phyloP scores from a whole-genome alignment of 1,140 invertebrate species.

The Lysiphlebus fabarum region DNA sequence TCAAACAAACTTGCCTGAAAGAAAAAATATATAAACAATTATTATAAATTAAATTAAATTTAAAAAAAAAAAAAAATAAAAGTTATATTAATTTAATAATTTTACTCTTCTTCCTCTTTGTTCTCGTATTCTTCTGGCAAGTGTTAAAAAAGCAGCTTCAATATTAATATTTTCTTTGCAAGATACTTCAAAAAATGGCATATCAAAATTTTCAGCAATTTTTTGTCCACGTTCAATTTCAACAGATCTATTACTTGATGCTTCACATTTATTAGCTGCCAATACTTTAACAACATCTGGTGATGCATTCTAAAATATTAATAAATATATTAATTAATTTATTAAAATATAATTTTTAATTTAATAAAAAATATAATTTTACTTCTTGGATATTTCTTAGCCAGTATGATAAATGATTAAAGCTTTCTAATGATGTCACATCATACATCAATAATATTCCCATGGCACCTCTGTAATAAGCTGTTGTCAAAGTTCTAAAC shows the following conservation, averaged over 20 bases:
- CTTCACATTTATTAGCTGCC: slow-evolving; percentile 82
- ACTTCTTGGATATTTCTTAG: slow-evolving; percentile 83
- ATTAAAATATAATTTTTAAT: slow-evolving; percentile 4
- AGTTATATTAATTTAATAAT: neutral
- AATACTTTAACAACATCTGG: slow-evolving; percentile 81
- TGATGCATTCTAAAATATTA: slow-evolving; percentile 69
- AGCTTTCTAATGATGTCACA: slow-evolving; percentile 81
- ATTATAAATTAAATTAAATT: neutral
- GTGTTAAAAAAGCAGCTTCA: slow-evolving; percentile 78
- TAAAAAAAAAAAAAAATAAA: slow-evolving; percentile 3
- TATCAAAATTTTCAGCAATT: slow-evolving; percentile 87
- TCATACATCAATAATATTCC: slow-evolving; percentile 85
- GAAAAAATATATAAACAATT: neutral
- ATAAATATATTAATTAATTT: slow-evolving; percentile 11
- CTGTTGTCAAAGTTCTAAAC: slow-evolving; percentile 79
- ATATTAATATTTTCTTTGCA: slow-evolving; percentile 89
- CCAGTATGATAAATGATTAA: slow-evolving; percentile 84
- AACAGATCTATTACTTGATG: slow-evolving; percentile 68
- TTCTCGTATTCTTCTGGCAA: slow-evolving; percentile 78
- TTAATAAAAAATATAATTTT: slow-evolving; percentile 29
- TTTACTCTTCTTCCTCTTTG: slow-evolving; percentile 71
- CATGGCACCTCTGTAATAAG: slow-evolving; percentile 84
- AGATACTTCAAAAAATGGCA: slow-evolving; percentile 89
- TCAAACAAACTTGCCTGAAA: slow-evolving; percentile 44
- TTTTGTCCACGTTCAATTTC: slow-evolving; percentile 76